phyloP scores from a whole-genome alignment of 1,140 invertebrate genomes.

The Drosophila pachea region DNA sequence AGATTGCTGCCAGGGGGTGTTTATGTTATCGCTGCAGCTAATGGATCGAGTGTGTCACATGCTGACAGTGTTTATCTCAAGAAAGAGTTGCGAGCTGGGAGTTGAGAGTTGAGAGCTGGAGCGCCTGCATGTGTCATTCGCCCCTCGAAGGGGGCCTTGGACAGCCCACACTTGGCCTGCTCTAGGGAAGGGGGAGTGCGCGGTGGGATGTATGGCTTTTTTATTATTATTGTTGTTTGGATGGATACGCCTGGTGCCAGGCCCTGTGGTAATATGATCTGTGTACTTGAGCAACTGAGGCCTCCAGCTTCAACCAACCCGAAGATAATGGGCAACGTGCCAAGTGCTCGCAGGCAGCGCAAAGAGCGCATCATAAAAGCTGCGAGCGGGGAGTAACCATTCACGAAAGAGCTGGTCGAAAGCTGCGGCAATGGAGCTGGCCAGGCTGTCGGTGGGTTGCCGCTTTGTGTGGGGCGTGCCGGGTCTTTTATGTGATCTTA shows the following conservation, averaged over 20 bases:
- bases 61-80: slow-evolving; percentile 47
- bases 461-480: slow-evolving; percentile 55
- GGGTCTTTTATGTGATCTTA: slow-evolving; percentile 72
- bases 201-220: slow-evolving; percentile 18
- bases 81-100: slow-evolving; percentile 28
- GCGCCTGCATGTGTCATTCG: slow-evolving; percentile 28
- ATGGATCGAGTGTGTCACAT: slow-evolving; percentile 40
- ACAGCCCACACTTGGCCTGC: slow-evolving; percentile 48
- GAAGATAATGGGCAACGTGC: slow-evolving; percentile 74
- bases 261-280: slow-evolving; percentile 66
- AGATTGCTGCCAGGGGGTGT: slow-evolving; percentile 30
- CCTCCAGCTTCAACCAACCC: slow-evolving; percentile 34
- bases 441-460: neutral
- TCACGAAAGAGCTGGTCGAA: slow-evolving; percentile 56
- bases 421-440: slow-evolving; percentile 9
- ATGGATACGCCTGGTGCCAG: slow-evolving; percentile 19
- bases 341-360: slow-evolving; percentile 63
- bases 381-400: slow-evolving; percentile 48
- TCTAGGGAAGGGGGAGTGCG: slow-evolving; percentile 37
- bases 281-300: slow-evolving; percentile 63
- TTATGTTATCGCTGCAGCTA: slow-evolving; percentile 47
- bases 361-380: slow-evolving; percentile 75
- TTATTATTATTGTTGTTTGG: neutral
- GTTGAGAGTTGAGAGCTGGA: slow-evolving; percentile 26
- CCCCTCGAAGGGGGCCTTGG: slow-evolving; percentile 40